Evolutionary conservation across 2,888 invertebrate genomes (phyloP).

Genomic region (Seira ritae): DNA sequence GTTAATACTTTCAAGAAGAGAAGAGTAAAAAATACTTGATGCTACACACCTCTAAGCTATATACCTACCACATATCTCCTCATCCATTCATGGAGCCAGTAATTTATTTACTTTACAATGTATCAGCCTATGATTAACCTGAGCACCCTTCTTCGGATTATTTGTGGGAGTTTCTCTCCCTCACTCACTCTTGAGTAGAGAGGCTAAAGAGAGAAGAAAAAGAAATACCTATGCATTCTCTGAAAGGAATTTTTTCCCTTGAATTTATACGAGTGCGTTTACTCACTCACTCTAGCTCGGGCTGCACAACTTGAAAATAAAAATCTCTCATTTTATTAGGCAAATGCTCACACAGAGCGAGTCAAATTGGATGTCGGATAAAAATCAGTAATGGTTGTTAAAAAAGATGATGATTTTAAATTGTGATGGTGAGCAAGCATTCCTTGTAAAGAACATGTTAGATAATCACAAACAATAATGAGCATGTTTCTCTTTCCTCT

Average conservation of each 20-base stretch:
- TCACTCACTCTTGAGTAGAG: constrained; percentile 2
- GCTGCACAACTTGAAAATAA: neutral
- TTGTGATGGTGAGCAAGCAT: constrained; percentile 28
- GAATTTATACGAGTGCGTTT: no score
- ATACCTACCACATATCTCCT: constrained; percentile 53
- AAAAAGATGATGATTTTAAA: constrained; percentile 53
- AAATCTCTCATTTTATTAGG: neutral
- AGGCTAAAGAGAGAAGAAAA: no score
- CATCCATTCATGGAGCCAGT: constrained; percentile 56
- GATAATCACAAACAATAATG: constrained; percentile 60
- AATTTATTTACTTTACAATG: constrained; percentile 42
- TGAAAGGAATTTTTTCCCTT: no score
- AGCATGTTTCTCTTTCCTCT: constrained; percentile 39
- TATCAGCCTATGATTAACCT: constrained; percentile 54
- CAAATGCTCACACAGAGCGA: constrained; percentile 7
- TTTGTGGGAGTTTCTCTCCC: constrained; percentile 49
- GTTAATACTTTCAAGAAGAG: constrained; percentile 52
- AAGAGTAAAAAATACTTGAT: constrained; percentile 48
- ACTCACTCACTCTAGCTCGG: no score
- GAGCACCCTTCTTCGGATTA: constrained; percentile 30
- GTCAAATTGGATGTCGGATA: constrained; percentile 26
- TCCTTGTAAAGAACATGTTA: constrained; percentile 57
- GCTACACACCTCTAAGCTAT: constrained; percentile 60
- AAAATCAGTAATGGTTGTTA: constrained; percentile 49
- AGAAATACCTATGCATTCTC: no score